Base-by-base conservation (phyloP, 2,797 vertebrate species). In the Enteromius viviparus region DNA sequence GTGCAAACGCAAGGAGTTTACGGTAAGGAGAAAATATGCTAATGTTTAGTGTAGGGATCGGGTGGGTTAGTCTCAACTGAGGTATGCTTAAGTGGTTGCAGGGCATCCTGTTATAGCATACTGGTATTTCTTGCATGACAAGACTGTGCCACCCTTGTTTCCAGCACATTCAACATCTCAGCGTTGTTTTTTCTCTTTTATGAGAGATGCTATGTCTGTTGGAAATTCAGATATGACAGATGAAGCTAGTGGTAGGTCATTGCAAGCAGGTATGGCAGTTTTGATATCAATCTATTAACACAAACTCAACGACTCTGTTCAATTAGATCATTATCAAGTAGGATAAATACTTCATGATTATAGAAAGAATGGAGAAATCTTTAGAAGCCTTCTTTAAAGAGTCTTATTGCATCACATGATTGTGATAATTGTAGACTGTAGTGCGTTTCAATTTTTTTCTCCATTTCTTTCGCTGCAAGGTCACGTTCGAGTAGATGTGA, bases 1-100 rank as follows among this genome's bases (percentile, higher is more conserved):
- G 85, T 91, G 78, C 88, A 87, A 88, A 91, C 93, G 66, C 94
- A 95, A 92, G 95, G 95, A 87, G 95, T 95, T 88, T 95, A 95
- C 87, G 94, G 95, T 95, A 94, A 94, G 94, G 87, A 65, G 45
- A 51, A 17, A 29, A 62, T 26, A 34, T 58, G 21, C 1, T 60
- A 26, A 78, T 15, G 19, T 47, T 78, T 14, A n/a, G 11, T 19
- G 8, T 6, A 47, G 6, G 3, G 29, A 9, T 64, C 11, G 3
- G 32, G 29, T 51, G 9, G 45, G 70, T 21, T 72, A 21, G 14
- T 60, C 53, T 76, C n/a, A 4, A 26, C 62, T 65, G n/a, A 64
- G 2, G 6, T 23, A 60, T 21, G 34, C 40, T 19, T 4, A 14
- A 15, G 68, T 8, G 17, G 34, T 23, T 19, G n/a, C 12, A 3